Evolutionary conservation across 2,113 vertebrate genomes (phyloP).

Genomic region (Salvelinus namaycush): DNA sequence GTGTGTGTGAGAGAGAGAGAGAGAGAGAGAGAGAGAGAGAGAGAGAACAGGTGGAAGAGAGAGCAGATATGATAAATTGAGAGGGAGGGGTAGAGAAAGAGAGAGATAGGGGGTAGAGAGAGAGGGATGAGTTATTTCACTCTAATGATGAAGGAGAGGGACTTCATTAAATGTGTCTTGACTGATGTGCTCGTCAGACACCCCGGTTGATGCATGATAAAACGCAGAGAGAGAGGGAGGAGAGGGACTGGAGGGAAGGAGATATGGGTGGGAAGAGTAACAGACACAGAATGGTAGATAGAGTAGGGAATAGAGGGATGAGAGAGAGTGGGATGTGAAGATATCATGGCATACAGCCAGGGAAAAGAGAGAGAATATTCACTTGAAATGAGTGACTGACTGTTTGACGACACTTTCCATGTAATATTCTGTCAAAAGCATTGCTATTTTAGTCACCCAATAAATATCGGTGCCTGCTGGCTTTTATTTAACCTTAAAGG

Average conservation of each 20-base stretch:
- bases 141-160: slow-evolving; percentile 61
- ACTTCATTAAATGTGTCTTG: slow-evolving; percentile 63
- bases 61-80: slow-evolving; percentile 18
- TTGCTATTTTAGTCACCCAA: no score
- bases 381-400: not conserved
- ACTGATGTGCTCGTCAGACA: slow-evolving; percentile 64
- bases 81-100: slow-evolving; percentile 21
- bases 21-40: not conserved
- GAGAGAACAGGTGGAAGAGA: not conserved
- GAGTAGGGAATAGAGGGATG: not conserved
- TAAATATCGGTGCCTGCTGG: no score
- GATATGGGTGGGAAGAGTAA: slow-evolving; percentile 10
- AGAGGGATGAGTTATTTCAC: slow-evolving; percentile 52
- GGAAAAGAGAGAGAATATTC: not conserved
- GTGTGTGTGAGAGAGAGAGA: no score
- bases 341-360: not conserved
- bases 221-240: slow-evolving; percentile 3
- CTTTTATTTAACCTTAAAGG: no score
- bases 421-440: no score
- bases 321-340: slow-evolving; percentile 15
- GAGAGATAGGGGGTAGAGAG: not conserved
- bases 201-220: slow-evolving; percentile 58
- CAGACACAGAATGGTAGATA: not conserved
- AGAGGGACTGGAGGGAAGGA: not conserved
- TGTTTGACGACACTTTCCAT: no score